phyloP scores from a whole-genome alignment of 2,888 invertebrate genomes.

The Yponomeuta evonymella region DNA sequence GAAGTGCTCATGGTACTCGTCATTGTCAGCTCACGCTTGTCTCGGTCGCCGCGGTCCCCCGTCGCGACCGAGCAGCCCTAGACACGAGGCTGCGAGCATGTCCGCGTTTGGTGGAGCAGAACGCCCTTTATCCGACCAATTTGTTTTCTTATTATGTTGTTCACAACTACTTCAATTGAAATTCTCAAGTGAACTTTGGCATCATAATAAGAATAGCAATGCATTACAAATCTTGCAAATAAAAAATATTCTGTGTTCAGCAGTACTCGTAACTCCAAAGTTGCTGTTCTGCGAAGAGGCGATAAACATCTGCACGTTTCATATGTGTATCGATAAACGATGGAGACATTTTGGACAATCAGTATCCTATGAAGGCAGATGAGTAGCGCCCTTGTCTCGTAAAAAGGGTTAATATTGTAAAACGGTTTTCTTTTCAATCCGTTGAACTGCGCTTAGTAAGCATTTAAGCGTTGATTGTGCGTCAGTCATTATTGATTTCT shows the following conservation, averaged over 20 bases:
- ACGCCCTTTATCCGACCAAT: constrained; percentile 62
- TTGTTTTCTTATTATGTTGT: constrained; percentile 71
- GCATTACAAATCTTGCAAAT: constrained; percentile 51
- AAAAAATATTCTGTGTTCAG: constrained; percentile 58
- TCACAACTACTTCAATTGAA: constrained; percentile 14
- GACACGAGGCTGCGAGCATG: constrained; percentile 76
- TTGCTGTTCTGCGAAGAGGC: constrained; percentile 43
- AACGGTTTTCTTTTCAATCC: background rate
- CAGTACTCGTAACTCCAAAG: constrained; percentile 75
- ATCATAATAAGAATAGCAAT: constrained; percentile 69
- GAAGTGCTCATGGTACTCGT: constrained; percentile 97
- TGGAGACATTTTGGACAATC: constrained; percentile 13
- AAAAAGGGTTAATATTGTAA: background rate
- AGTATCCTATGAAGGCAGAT: background rate
- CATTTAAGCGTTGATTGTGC: background rate
- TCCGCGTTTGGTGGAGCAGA: constrained; percentile 69
- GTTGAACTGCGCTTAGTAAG: background rate
- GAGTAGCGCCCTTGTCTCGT: background rate
- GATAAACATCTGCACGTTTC: constrained; percentile 42
- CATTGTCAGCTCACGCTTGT: constrained; percentile 69
- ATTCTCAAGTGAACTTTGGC: constrained; percentile 27
- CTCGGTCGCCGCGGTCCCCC: constrained; percentile 59
- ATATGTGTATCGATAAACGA: constrained; percentile 15
- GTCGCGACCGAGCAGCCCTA: constrained; percentile 73
- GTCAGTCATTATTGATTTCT: background rate